Base-by-base conservation (phyloP, 2,797 vertebrate genomes). In the Selene dorsalis region DNA sequence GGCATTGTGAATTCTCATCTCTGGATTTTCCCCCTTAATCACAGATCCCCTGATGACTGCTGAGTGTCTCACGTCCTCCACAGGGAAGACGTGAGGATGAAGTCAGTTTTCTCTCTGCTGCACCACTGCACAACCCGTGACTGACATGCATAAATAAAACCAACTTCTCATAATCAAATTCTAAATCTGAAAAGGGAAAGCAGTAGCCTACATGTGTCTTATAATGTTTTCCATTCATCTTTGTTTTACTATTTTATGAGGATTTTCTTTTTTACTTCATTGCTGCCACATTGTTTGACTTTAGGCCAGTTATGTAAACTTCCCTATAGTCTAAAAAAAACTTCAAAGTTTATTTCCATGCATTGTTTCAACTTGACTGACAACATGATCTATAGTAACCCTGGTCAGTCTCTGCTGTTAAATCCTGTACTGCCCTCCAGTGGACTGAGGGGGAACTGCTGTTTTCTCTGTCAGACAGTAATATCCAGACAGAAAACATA, bases 11-110 rank as follows among this genome's bases (percentile, higher is more conserved):
- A 75, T 62, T 2, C 52, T 79, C 80, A 77, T n/a, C 35, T 82
- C 81, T 82, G 92, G 92, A 82, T 89, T 93, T 93, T 92, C 91
- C 93, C 90, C 75, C 68, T 82, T 88, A 83, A 87, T 92, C 84
- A 87, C 84, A 6, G 81, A 77, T 73, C 76, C 60, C 72, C 80
- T 1, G 88, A 60, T 92, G 92, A 93, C 86, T 86, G 73, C 57
- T 64, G 69, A 3, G 30, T 86, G 89, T 57, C 79, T 93, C 89
- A 90, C 45, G 13, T 60, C 65, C 81, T 67, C 87, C 56, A 39
- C 8, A 61, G 45, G 81, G 77, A 85, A 73, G 48, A 66, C 26
- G 32, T 0, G 26, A n/a, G 32, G 32, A 30, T 10, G 11, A 69
- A 57, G 45, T n/a, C 60, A 0, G 62, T 38, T 71, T 76, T 60